Evolutionary conservation across 1,140 invertebrate genomes (phyloP).

Genomic region (Whitmania pigra): DNA sequence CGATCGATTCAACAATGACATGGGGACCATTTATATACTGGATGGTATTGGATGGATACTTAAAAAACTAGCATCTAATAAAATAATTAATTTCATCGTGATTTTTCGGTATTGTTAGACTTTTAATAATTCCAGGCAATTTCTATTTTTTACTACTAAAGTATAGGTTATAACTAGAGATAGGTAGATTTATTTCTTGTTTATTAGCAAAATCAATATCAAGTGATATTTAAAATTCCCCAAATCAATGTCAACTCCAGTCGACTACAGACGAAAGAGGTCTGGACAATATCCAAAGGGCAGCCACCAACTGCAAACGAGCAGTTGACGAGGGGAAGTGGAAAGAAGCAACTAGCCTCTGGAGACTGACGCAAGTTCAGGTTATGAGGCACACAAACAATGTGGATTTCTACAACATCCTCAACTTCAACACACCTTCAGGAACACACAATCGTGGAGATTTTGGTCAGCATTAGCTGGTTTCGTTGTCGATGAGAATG

Average conservation of each 20-base stretch:
- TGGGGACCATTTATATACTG: constrained; percentile 64
- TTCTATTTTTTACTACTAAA: no score
- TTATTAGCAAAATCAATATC: no score
- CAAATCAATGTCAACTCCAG: constrained; percentile 32
- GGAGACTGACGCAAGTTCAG: constrained; percentile 51
- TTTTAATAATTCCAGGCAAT: background rate
- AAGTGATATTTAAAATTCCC: background rate
- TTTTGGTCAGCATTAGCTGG: background rate
- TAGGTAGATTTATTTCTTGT: no score
- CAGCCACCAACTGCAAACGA: constrained; percentile 34
- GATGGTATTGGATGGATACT: constrained; percentile 50
- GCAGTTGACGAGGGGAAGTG: constrained; percentile 44
- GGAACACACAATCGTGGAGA: background rate
- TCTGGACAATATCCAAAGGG: constrained; percentile 33
- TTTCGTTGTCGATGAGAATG: no score
- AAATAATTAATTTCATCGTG: no score
- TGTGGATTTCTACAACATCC: constrained; percentile 69
- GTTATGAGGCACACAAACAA: constrained; percentile 47
- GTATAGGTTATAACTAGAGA: no score
- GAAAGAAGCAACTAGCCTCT: constrained; percentile 51
- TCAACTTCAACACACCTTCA: constrained; percentile 34
- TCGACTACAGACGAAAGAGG: constrained; percentile 46
- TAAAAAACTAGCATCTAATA: background rate
- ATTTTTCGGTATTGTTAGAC: background rate
- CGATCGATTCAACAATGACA: constrained; percentile 62